Conservation (phyloP, 2,113 vertebrate species). For the Brachyhypopomus occidentalis region DNA sequence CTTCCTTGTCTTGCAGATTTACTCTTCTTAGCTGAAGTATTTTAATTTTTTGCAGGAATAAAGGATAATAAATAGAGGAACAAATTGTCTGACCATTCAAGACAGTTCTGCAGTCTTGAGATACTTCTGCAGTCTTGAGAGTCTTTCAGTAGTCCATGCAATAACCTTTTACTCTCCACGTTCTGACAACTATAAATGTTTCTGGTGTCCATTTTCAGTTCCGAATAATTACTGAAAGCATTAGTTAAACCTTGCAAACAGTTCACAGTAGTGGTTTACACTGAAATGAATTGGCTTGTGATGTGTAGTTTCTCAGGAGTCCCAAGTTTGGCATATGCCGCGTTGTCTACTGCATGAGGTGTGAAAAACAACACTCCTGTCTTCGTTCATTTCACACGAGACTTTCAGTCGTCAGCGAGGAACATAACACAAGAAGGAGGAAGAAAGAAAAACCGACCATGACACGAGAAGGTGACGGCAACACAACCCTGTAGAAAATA, state of each 20-base stretch:
- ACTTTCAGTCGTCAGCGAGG: constrained; percentile 14
- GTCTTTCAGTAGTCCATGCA: constrained; percentile 24
- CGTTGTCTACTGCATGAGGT: constrained; percentile 8
- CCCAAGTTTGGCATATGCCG: not conserved
- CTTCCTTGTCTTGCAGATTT: not conserved
- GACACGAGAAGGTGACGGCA: constrained; percentile 9
- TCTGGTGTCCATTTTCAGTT: not conserved
- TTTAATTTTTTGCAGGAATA: not conserved
- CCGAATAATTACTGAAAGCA: constrained; percentile 15
- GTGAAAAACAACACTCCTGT: constrained; percentile 56
- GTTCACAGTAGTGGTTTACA: constrained; percentile 17
- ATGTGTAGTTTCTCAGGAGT: not conserved
- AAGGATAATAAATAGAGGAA: constrained; percentile 23
- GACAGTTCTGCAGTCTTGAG: not conserved
- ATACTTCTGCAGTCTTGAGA: not conserved
- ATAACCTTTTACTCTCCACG: constrained; percentile 40
- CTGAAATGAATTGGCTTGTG: not conserved
- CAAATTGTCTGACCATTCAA: not conserved
- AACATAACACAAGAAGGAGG: constrained; percentile 53
- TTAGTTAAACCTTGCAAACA: not conserved
- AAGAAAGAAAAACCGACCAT: constrained; percentile 41
- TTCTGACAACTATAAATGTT: constrained; percentile 36
- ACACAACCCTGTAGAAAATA: constrained; percentile 66
- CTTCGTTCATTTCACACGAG: constrained; percentile 64
- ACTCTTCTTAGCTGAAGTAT: not conserved